phyloP scores from a whole-genome alignment of 2,113 vertebrate species.

The Mirza zaza region DNA sequence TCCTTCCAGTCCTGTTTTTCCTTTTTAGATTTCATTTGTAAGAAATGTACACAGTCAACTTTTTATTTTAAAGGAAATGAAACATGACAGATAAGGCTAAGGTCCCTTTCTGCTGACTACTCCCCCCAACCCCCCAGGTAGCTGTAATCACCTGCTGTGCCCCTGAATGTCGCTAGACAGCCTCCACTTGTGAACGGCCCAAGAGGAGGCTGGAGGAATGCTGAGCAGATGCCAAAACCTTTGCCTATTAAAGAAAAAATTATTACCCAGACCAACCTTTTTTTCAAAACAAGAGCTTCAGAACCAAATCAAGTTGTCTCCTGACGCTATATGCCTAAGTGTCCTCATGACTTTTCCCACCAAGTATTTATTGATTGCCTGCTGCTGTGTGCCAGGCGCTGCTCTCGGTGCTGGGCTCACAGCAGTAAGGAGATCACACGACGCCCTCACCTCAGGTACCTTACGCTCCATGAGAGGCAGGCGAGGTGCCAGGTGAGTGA shows the following conservation, averaged over 20 bases:
- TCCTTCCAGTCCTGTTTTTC: not conserved
- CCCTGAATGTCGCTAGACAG: not conserved
- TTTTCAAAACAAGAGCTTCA: not conserved
- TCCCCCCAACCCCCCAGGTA: not conserved
- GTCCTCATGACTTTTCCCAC: not conserved
- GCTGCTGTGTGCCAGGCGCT: not conserved
- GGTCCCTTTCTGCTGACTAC: not conserved
- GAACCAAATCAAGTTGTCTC: not conserved
- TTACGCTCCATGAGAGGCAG: rapidly evolving
- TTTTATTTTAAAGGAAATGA: slow-evolving; percentile 45
- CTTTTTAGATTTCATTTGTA: slow-evolving; percentile 12
- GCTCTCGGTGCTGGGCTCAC: not conserved
- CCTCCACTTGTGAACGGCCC: not conserved
- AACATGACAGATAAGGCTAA: not conserved
- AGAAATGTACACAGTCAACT: not conserved
- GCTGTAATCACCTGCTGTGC: not conserved
- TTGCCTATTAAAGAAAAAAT: not conserved
- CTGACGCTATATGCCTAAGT: not conserved
- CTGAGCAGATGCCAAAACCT: not conserved
- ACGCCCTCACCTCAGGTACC: not conserved
- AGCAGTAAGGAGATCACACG: not conserved
- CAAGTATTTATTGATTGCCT: not conserved
- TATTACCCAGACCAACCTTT: not conserved
- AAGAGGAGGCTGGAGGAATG: not conserved
- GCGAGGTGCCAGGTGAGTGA: not conserved